Evolutionary conservation across 2,797 vertebrate genomes (phyloP).

Genomic region (Aeoliscus strigatus): DNA sequence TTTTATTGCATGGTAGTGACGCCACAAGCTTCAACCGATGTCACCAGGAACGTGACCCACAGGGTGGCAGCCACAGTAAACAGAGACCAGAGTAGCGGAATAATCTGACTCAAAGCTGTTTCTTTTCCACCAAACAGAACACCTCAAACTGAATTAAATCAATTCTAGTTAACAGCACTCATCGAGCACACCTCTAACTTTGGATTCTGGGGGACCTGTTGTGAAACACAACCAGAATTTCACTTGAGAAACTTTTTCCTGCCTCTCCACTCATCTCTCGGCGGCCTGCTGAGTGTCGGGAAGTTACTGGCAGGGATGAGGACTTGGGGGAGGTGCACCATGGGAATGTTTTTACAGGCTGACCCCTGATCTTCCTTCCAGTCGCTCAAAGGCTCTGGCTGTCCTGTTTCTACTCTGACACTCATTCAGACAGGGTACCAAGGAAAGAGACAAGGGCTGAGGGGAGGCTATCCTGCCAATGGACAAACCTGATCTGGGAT

Average conservation of each 20-base stretch:
- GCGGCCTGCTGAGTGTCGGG: constrained; percentile 50
- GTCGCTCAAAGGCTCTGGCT: constrained; percentile 60
- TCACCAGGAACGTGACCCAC: too few species aligned
- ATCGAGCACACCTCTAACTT: too few species aligned
- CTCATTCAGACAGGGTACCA: constrained; percentile 48
- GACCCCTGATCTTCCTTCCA: constrained; percentile 80
- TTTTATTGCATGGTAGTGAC: too few species aligned
- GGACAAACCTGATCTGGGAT: constrained; percentile 67
- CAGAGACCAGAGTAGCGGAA: too few species aligned
- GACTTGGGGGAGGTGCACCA: constrained; percentile 62
- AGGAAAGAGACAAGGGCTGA: constrained; percentile 15
- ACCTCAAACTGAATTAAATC: constrained; percentile 7
- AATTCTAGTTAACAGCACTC: too few species aligned
- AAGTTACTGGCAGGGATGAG: constrained; percentile 64
- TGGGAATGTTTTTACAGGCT: constrained; percentile 80
- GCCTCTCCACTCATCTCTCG: constrained; percentile 12
- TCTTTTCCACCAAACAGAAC: too few species aligned
- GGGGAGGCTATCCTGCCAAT: constrained; percentile 44
- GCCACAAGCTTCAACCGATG: too few species aligned
- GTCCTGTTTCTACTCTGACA: constrained; percentile 50
- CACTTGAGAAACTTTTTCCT: constrained; percentile 18
- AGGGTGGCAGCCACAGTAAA: too few species aligned
- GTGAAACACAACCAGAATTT: constrained; percentile 19
- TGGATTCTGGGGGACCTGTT: constrained; percentile 5
- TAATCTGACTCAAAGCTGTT: too few species aligned